These are phyloP conservation scores for Alligator mississippiensis DNA, from an alignment of 2,113 vertebrate genomes.

Conservation along the genomic window DNA sequence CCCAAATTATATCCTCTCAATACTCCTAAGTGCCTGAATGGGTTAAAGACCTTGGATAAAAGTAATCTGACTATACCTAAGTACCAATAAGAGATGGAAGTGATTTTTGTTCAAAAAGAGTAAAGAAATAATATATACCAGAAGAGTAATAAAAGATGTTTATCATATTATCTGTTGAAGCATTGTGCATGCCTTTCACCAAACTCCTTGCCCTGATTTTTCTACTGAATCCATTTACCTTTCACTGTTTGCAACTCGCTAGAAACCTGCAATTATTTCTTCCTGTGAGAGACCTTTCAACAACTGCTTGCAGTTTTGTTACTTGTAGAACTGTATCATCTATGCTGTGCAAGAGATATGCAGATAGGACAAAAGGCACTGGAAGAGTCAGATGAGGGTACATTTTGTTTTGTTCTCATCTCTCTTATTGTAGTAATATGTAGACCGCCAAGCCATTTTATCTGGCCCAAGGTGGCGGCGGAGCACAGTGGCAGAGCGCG, in stretches of 20 bases:
- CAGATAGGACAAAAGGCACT: neutral
- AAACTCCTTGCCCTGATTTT: neutral
- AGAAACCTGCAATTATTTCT: neutral
- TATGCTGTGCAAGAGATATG: neutral
- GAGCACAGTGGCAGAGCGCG: neutral
- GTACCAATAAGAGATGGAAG: neutral
- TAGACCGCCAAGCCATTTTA: neutral
- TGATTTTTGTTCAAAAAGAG: neutral
- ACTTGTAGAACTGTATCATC: neutral
- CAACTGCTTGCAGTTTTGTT: neutral
- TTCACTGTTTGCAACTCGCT: neutral
- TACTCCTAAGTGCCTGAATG: neutral
- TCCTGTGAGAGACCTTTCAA: neutral
- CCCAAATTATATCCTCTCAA: neutral
- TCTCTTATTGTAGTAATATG: neutral
- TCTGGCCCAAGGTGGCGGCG: neutral
- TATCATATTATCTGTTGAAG: neutral
- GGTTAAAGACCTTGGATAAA: neutral
- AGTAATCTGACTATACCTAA: neutral
- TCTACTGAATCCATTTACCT: neutral
- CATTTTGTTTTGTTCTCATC: neutral
- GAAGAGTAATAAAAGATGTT: neutral
- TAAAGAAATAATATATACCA: neutral
- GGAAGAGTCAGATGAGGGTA: neutral
- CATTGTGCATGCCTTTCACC: neutral